Conservation (phyloP, 1,140 invertebrate genomes). For the Leptinotarsa texana region DNA sequence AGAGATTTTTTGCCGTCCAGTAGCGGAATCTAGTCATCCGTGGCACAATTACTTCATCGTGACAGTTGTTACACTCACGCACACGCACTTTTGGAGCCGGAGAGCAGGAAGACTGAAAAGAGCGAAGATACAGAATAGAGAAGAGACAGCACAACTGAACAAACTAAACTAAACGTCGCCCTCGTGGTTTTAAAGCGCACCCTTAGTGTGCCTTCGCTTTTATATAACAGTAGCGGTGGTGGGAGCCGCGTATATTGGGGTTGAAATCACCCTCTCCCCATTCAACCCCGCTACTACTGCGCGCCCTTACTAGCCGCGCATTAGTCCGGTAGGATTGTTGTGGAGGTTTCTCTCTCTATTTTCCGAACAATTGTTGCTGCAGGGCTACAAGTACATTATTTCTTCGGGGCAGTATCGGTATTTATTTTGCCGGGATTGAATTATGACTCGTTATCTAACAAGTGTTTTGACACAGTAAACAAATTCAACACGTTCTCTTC, state of each 20-base stretch:
- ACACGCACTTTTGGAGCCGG: conserved; percentile 21
- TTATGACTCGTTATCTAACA: neutral
- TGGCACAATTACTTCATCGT: conserved; percentile 14
- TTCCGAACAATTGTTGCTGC: neutral
- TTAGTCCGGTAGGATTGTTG: conserved; percentile 20
- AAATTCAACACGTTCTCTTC: too few species aligned
- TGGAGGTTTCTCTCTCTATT: neutral
- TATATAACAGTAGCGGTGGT: conserved; percentile 50
- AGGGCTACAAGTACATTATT: conserved; percentile 1
- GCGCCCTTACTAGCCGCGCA: conserved; percentile 19
- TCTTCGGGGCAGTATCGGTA: neutral
- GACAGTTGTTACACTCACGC: conserved; percentile 18
- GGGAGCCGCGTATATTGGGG: conserved; percentile 31
- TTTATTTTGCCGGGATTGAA: neutral
- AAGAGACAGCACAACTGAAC: conserved; percentile 57
- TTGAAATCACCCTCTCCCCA: conserved; percentile 33
- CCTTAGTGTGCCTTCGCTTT: conserved; percentile 53
- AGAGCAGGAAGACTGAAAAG: conserved; percentile 26
- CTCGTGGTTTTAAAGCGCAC: conserved; percentile 59
- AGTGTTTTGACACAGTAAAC: too few species aligned
- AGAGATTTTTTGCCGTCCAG: neutral
- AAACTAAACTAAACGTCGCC: conserved; percentile 58
- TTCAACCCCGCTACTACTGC: conserved; percentile 10
- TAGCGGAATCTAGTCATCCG: conserved; percentile 11
- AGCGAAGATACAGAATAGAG: conserved; percentile 42